phyloP scores from a whole-genome alignment of 2,888 invertebrate species.

The Megastigmus dorsalis region DNA sequence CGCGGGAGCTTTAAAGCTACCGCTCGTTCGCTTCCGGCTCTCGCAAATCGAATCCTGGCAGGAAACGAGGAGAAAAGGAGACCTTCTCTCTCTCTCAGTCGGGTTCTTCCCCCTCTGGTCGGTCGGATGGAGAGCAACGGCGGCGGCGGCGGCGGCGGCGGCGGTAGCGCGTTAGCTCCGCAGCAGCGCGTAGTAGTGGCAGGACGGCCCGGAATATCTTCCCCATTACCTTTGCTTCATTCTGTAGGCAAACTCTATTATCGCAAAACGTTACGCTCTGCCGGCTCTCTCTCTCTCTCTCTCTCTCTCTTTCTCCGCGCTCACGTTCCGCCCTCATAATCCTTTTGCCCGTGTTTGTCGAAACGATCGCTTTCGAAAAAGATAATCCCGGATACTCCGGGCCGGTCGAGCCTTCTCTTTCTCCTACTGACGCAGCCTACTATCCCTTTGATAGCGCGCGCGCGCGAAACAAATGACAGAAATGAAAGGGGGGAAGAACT shows the following conservation, averaged over 20 bases:
- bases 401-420: not conserved
- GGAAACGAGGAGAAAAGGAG: constrained; percentile 31
- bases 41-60: constrained; percentile 48
- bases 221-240: constrained; percentile 50
- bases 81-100: no score
- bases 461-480: constrained; percentile 40
- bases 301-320: constrained; percentile 21
- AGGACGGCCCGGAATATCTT: constrained; percentile 42
- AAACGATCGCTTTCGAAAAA: constrained; percentile 45
- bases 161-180: no score
- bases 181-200: no score
- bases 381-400: constrained; percentile 32
- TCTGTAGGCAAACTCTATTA: constrained; percentile 51
- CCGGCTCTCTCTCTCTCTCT: constrained; percentile 37
- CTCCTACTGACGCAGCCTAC: not conserved
- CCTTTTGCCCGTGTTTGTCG: constrained; percentile 43
- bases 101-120: no score
- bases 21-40: constrained; percentile 45
- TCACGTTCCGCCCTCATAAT: constrained; percentile 48
- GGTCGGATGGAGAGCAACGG: no score
- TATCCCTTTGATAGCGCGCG: constrained; percentile 37
- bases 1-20: constrained; percentile 32
- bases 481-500: constrained; percentile 29
- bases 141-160: no score
- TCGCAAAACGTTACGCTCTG: constrained; percentile 47